Percentiles rank a stretch among this genome's conserved stretches.
Conservation (phyloP, 1,140 invertebrate genomes). For the Dryas iulia region DNA sequence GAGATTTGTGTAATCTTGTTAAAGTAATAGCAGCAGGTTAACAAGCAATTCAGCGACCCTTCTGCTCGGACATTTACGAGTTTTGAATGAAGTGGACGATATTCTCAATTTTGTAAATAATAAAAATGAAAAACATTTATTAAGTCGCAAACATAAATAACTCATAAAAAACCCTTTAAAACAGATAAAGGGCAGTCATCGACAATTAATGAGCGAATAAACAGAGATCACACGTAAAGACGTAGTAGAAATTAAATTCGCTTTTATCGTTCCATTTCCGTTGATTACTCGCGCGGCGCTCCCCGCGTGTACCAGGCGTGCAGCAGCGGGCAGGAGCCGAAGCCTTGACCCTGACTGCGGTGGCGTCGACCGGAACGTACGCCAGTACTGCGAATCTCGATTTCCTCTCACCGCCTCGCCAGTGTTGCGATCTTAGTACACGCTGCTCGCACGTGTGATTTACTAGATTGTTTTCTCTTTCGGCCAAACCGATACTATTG, state of each 20-base stretch:
- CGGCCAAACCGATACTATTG: conserved; percentile 10
- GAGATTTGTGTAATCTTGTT: conserved; percentile 78
- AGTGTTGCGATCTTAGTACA: conserved; percentile 62
- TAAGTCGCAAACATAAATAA: background rate
- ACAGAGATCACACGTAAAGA: background rate
- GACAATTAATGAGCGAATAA: background rate
- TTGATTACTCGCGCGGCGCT: conserved; percentile 47
- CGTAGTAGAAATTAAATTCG: conserved; percentile 47
- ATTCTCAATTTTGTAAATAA: background rate
- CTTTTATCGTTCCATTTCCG: conserved; percentile 60
- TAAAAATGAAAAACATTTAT: background rate
- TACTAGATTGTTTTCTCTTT: conserved; percentile 65
- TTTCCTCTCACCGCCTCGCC: conserved; percentile 59
- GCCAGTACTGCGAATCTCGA: conserved; percentile 68
- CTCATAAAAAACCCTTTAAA: background rate
- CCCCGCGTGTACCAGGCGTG: conserved; percentile 59
- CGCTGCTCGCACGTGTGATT: conserved; percentile 57
- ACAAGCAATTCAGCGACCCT: conserved; percentile 52
- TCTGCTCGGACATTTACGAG: conserved; percentile 28
- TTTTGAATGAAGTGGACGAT: conserved; percentile 27
- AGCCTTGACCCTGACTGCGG: conserved; percentile 77
- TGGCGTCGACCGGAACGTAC: conserved; percentile 78
- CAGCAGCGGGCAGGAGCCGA: conserved; percentile 69
- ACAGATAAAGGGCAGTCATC: background rate
- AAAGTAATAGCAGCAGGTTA: conserved; percentile 62